phyloP scores from a whole-genome alignment of 2,113 vertebrate genomes.

The Hippopotamus amphibius region DNA sequence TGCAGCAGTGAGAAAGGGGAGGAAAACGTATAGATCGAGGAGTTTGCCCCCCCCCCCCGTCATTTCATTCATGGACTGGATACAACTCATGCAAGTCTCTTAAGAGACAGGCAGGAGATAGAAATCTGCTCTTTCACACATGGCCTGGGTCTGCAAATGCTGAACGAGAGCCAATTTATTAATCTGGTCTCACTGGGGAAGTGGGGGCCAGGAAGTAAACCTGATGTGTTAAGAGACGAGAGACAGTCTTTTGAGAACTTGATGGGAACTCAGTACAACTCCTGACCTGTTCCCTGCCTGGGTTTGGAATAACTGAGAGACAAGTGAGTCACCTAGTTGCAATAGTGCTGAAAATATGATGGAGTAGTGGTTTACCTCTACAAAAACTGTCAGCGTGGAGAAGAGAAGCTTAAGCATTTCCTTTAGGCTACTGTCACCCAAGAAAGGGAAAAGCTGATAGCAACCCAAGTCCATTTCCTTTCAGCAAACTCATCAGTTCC shows the following conservation, averaged over 20 bases:
- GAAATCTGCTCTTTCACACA: not conserved
- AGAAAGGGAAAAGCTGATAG: not conserved
- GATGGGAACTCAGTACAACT: not conserved
- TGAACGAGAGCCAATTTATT: not conserved
- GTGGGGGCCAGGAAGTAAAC: not conserved
- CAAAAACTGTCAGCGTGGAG: not conserved
- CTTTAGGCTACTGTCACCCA: not conserved
- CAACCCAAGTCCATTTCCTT: not conserved
- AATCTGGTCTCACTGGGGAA: not conserved
- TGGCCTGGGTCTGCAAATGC: not conserved
- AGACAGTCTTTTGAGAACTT: too few relatives aligned
- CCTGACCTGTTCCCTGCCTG: not conserved
- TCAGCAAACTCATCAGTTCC: not conserved
- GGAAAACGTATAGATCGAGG: rapidly evolving
- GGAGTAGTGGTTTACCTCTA: not conserved
- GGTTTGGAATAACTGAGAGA: not conserved
- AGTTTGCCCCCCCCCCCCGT: rapidly evolving
- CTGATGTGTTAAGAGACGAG: not conserved
- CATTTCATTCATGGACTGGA: too few relatives aligned
- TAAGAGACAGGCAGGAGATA: rapidly evolving
- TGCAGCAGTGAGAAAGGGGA: not conserved
- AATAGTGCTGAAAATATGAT: not conserved
- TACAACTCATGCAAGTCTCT: not conserved
- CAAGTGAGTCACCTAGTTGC: not conserved
- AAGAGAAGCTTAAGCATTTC: not conserved